Evolutionary conservation across 2,113 vertebrate species (phyloP), one percentile per base, ranked within the genome.

Genomic region (Perca schrenkii): DNA sequence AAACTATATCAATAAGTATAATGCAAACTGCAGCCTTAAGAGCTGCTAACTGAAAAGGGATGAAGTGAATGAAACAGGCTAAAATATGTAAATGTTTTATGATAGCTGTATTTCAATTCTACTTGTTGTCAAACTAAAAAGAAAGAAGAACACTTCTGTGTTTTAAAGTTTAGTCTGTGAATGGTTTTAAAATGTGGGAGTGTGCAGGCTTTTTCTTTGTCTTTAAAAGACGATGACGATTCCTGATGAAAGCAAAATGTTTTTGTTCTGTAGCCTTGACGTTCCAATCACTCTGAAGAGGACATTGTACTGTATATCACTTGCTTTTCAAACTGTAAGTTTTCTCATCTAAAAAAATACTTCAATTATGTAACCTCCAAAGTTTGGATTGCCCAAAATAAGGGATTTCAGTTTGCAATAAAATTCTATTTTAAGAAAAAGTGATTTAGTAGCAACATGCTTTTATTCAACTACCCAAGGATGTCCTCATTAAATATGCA

Each of bases 401-500:
- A 17, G 11, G 5, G 6, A 22, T 12, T 16, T 56, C 2, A 76
- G 46, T 46, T 16, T 22, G 21, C 28, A 28, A 25, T 31, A 64
- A 46, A 57, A 72, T 4, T 46, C 4, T 11, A 25, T 64, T 25
- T 43, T 53, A 25, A 54, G 19, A 53, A 53, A 63, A 28, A 25
- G 34, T 34, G 34, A 34, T 34, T 34, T 74, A 1, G 61, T 2
- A 2, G 12, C 36, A 25, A 19, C 4, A 57, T 40, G 34, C 2
- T 72, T 72, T 67, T 61, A 60, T 72, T 47, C 43, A 65, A 15
- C 34, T 34, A 52, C 58, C 6, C 46, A 71, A 65, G n/a, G 40
- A n/a, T 65, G 13, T 25, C 70, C 43, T 70, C 11, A 62, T 69
- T 57, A 65, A 71, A 65, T 47, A 68, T 67, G 79, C 46, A 53